Evolutionary conservation across 2,113 vertebrate species (phyloP).

Genomic region (Scomber japonicus): DNA sequence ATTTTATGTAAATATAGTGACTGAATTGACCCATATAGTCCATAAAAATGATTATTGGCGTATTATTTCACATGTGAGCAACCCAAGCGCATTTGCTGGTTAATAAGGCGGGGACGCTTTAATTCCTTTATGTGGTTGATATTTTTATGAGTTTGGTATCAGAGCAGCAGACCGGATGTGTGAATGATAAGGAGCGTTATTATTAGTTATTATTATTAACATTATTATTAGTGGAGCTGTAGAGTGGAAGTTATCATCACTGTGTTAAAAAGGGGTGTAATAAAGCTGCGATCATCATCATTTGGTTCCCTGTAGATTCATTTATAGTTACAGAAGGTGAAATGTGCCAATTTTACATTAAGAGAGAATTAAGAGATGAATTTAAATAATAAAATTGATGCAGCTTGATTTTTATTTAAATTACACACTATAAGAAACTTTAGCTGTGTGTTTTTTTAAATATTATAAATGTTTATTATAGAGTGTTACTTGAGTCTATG

Average conservation of each 20-base stretch:
- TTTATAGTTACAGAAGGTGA: not conserved
- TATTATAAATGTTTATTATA: too few species aligned
- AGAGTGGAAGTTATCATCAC: not conserved
- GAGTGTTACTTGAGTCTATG: too few species aligned
- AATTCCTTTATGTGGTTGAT: constrained; percentile 86
- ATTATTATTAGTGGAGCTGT: not conserved
- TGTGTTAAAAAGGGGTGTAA: constrained; percentile 6
- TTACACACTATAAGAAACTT: too few species aligned
- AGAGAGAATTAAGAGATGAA: not conserved
- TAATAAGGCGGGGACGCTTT: constrained; percentile 91
- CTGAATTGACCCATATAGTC: constrained; percentile 88
- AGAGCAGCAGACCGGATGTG: constrained; percentile 11
- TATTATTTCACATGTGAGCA: constrained; percentile 93
- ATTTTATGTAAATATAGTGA: constrained; percentile 96
- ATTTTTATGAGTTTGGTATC: not conserved
- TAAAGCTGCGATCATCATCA: constrained; percentile 53
- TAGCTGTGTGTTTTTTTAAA: too few species aligned
- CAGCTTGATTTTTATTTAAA: too few species aligned
- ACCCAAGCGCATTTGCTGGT: constrained; percentile 88
- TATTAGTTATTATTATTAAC: too few species aligned
- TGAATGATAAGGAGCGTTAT: too few species aligned
- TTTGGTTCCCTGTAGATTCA: constrained; percentile 8
- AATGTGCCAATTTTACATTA: not conserved
- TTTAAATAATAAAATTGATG: too few species aligned
- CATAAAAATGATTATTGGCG: constrained; percentile 94